A percentile compares a stretch with the other conserved stretches of the same genome.
Evolutionary conservation across 2,797 vertebrate species (phyloP).

Genomic region (Hemibagrus guttatus): DNA sequence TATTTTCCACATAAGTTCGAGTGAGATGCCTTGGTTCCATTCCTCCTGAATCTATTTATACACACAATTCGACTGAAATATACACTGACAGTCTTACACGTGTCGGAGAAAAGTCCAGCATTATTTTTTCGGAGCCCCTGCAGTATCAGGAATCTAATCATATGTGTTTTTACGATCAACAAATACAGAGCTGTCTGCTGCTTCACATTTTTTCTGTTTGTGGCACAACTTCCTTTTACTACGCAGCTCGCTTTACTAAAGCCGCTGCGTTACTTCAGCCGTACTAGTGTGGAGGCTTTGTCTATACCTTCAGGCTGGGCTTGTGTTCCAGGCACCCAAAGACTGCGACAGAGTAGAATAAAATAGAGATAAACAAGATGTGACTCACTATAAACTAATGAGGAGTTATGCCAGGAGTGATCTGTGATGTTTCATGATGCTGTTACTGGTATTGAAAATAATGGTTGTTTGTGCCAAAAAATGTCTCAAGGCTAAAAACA

Average conservation of each 20-base stretch:
- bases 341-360: slow-evolving; percentile 8
- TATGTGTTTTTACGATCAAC: not conserved
- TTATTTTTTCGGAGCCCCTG: not conserved
- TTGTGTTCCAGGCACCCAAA: not conserved
- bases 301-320: not conserved
- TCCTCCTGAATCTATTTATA: not conserved
- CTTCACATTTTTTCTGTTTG: not conserved
- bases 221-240: slow-evolving; percentile 7
- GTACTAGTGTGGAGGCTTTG: not conserved
- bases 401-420: not conserved
- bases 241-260: slow-evolving; percentile 21
- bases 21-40: not conserved
- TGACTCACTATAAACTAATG: not conserved
- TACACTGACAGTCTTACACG: not conserved
- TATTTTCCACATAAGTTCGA: not conserved
- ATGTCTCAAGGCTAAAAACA: not conserved
- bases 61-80: not conserved
- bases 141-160: not conserved
- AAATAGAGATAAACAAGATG: slow-evolving; percentile 14
- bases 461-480: not conserved
- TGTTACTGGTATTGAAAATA: not conserved
- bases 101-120: not conserved
- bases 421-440: not conserved
- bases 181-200: slow-evolving; percentile 8
- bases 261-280: slow-evolving; percentile 1